Base-by-base conservation (phyloP, 2,888 invertebrate species). In the Agrotis segetum region DNA sequence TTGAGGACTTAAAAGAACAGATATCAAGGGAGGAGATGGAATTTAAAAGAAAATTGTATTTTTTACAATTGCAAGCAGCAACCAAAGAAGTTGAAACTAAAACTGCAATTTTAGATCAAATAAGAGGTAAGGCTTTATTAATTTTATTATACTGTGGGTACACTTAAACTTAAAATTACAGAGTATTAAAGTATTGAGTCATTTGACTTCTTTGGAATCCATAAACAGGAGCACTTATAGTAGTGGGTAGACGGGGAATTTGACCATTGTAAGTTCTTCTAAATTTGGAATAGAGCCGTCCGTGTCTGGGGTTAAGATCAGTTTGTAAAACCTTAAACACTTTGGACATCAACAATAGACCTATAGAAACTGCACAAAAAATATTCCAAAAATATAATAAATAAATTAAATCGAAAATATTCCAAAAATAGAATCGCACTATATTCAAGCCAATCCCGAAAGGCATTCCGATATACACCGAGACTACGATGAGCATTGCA, bases 391-490 rank as follows among this genome's bases (percentile, higher is more conserved):
- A n/a, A n/a, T n/a, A n/a, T n/a, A n/a, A n/a, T n/a, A n/a, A n/a
- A n/a, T n/a, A n/a, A n/a, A n/a, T n/a, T n/a, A n/a, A n/a, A 60
- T 60, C 21, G 60, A 60, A 60, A 24, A 21, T 6, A 60, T 59
- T 11, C 59, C 59, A 46, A 59, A 59, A 59, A 50, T 62, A 50
- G 34, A 50, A 11, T n/a, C 62, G 21, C 63, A 63, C 21, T 62
- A 62, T 16, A 62, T 58, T 14, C 44, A 16, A 59, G 44, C 59
- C 2, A 59, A 44, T 19, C 44, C 46, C 21, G 47, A 46, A 16
- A 2, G 24, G 13, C 46, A 46, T 58, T 40, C 58, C 34, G 58
- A 58, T 40, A 34, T 40, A 19, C 58, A 44, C 19, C 19, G 40
- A 58, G 58, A 58, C 58, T 58, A 58, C 40, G 58, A 40, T 58